Evolutionary conservation across 2,113 vertebrate species (phyloP).

Genomic region (Dasyprocta punctata): DNA sequence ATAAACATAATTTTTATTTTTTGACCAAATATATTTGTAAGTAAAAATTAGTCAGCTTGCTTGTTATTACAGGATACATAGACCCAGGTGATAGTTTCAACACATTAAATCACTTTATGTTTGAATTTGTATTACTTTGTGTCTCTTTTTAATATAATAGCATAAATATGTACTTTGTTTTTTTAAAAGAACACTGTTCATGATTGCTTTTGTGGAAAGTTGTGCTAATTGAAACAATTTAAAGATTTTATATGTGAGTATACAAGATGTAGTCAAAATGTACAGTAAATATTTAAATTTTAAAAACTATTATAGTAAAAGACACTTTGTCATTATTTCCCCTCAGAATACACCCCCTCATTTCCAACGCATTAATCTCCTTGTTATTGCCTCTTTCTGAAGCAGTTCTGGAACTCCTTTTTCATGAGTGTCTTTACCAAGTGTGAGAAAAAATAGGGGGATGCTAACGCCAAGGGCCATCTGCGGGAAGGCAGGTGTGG

Average conservation of each 20-base stretch:
- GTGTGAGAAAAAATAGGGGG: neutral
- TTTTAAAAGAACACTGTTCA: neutral
- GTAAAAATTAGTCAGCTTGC: neutral
- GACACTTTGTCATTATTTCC: neutral
- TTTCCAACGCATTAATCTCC: neutral
- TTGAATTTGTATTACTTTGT: neutral
- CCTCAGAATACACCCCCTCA: neutral
- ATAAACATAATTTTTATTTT: slow-evolving; percentile 19
- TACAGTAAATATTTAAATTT: neutral
- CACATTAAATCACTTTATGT: neutral
- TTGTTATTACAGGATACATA: neutral
- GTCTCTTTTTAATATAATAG: neutral
- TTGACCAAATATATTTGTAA: neutral
- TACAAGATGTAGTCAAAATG: neutral
- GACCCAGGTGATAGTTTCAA: neutral
- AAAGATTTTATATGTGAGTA: neutral
- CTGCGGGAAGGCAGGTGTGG: neutral
- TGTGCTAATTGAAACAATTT: neutral
- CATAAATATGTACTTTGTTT: neutral
- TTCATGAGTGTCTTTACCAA: neutral
- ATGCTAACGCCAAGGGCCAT: neutral
- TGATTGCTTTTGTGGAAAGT: neutral
- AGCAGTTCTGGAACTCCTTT: neutral
- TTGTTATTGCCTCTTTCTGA: neutral
- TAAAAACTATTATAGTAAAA: neutral